Evolutionary conservation across 2,113 vertebrate species (phyloP).

Genomic region (Chloropsis cyanopogon): DNA sequence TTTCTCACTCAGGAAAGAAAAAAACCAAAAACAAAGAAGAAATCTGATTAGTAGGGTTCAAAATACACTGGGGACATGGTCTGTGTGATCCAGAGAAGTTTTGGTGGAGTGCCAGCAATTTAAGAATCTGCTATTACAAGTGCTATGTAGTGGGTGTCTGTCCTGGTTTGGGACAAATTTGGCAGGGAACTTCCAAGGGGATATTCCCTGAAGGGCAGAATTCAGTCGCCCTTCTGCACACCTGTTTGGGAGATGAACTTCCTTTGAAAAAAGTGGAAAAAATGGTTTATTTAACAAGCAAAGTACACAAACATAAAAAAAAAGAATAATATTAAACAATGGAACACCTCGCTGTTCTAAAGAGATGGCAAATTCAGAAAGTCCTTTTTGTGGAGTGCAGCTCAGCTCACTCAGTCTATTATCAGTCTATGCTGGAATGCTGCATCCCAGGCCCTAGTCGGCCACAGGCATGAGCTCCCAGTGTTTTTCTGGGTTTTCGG

Average conservation of each 20-base stretch:
- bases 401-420: not conserved
- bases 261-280: not conserved
- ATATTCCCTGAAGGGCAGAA: not conserved
- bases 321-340: not conserved
- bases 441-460: accelerated
- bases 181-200: not conserved
- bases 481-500: not conserved
- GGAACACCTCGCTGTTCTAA: not conserved
- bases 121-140: not conserved
- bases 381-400: not conserved
- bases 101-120: not conserved
- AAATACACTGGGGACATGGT: not conserved
- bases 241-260: not conserved
- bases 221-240: not conserved
- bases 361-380: not conserved
- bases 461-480: accelerated
- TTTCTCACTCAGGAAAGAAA: not conserved
- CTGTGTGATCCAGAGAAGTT: not conserved
- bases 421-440: not conserved
- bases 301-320: not conserved
- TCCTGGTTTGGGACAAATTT: not conserved
- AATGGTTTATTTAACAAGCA: not conserved
- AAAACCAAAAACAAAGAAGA: not conserved
- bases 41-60: not conserved
- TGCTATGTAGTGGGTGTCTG: not conserved